A percentile compares a stretch with the other conserved stretches of the same genome.
phyloP scores from a whole-genome alignment of 2,888 invertebrate genomes.

The Caenorhabditis sp. region DNA sequence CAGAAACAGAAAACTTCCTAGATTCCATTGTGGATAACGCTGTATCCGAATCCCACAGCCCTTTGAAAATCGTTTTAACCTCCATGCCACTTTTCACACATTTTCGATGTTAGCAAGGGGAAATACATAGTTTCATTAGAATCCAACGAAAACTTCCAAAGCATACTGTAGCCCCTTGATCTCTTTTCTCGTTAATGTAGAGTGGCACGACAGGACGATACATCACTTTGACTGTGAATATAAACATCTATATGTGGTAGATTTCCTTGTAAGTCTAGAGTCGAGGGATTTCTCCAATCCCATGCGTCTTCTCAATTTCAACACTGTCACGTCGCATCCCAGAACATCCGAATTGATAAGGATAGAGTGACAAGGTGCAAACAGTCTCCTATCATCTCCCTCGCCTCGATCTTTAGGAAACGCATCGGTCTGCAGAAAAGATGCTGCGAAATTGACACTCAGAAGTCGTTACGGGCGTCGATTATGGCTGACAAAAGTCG shows the following conservation, averaged over 20 bases:
- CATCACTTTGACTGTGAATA: no score
- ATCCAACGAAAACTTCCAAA: no score
- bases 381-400: constrained; percentile 1
- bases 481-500: constrained; percentile 35
- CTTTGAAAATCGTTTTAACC: constrained; percentile 46
- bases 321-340: background rate
- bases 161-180: no score
- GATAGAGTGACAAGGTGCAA: constrained; percentile 57
- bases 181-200: no score
- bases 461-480: constrained; percentile 25
- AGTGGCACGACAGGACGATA: no score
- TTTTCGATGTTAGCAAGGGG: background rate
- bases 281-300: background rate
- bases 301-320: background rate
- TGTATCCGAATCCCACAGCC: constrained; percentile 6
- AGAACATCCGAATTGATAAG: constrained; percentile 34
- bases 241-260: no score
- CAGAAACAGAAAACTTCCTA: constrained; percentile 55
- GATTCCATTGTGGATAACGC: constrained; percentile 45
- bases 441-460: constrained; percentile 50
- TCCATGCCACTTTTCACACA: constrained; percentile 7
- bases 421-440: constrained; percentile 4
- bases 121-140: no score
- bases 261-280: no score
- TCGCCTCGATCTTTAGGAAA: constrained; percentile 27